These are phyloP conservation scores for Cephus pulcher DNA, from an alignment of 2,888 invertebrate species.

Conservation along the genomic window DNA sequence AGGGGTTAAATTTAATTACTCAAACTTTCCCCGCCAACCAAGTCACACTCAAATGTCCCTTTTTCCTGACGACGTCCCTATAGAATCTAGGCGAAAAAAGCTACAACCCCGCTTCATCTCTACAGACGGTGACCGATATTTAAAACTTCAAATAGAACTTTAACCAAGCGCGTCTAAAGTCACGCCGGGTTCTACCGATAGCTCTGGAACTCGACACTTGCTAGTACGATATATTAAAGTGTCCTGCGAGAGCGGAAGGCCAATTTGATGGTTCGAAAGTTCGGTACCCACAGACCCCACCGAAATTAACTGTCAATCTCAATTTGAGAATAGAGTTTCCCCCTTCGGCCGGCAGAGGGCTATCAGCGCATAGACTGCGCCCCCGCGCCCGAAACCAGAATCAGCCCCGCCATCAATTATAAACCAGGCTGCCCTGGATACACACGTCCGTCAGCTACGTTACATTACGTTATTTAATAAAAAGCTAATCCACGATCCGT, in stretches of 20 bases:
- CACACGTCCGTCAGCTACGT: not conserved
- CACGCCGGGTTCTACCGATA: not conserved
- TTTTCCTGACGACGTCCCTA: not conserved
- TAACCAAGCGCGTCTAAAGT: not conserved
- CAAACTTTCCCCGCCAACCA: not conserved
- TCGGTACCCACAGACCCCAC: conserved; percentile 26
- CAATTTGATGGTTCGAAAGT: conserved; percentile 50
- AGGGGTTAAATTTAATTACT: too few relatives aligned
- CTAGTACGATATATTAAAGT: not conserved
- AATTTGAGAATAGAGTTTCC: conserved; percentile 44
- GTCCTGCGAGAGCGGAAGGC: conserved; percentile 50
- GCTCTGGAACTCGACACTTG: not conserved
- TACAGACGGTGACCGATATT: not conserved
- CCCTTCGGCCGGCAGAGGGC: conserved; percentile 24
- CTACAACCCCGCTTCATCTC: not conserved
- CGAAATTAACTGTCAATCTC: conserved; percentile 67
- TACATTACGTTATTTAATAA: conserved; percentile 15
- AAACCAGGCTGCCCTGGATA: conserved; percentile 26
- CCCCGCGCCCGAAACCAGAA: not conserved
- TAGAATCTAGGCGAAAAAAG: not conserved
- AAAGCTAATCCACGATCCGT: conserved; percentile 37
- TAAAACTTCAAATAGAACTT: not conserved
- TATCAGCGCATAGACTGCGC: conserved; percentile 9
- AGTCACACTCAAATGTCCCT: not conserved
- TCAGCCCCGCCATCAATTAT: conserved; percentile 38